Percentiles rank a stretch among this genome's conserved stretches.
Evolutionary conservation across 2,888 invertebrate genomes (phyloP).

Genomic region (Labia minor): DNA sequence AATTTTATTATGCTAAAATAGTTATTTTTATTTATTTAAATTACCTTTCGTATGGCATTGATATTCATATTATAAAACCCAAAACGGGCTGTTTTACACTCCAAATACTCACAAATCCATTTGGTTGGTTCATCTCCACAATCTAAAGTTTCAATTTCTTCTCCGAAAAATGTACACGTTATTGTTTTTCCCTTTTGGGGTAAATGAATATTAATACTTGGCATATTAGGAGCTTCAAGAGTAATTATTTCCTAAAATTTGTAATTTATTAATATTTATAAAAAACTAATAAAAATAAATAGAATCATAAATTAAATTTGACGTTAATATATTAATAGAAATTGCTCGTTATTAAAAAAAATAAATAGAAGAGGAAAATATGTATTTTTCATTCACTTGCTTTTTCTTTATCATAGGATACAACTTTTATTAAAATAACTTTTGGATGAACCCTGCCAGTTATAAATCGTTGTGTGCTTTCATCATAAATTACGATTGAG

Average conservation of each 20-base stretch:
- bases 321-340: no score
- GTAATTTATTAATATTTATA: no score
- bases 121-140: slow-evolving; percentile 60
- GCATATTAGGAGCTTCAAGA: slow-evolving; percentile 20
- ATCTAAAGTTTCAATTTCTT: slow-evolving; percentile 49
- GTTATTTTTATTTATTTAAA: no score
- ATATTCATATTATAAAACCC: neutral
- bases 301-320: no score
- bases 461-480: neutral
- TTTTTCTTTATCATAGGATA: neutral
- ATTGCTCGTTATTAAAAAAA: no score
- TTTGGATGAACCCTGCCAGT: neutral
- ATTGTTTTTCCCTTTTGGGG: neutral
- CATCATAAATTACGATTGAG: neutral
- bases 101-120: slow-evolving; percentile 53
- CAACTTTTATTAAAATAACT: neutral
- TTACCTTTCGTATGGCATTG: neutral
- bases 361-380: no score
- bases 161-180: slow-evolving; percentile 29
- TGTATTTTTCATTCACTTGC: neutral
- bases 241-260: neutral
- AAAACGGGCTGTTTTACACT: neutral
- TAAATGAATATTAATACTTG: neutral
- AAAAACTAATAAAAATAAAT: no score
- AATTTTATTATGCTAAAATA: no score